A percentile compares a stretch with the other conserved stretches of the same genome.
These are phyloP conservation scores for Megaceryle maxima DNA, from an alignment of 2,113 vertebrate species.

Conservation along the genomic window DNA sequence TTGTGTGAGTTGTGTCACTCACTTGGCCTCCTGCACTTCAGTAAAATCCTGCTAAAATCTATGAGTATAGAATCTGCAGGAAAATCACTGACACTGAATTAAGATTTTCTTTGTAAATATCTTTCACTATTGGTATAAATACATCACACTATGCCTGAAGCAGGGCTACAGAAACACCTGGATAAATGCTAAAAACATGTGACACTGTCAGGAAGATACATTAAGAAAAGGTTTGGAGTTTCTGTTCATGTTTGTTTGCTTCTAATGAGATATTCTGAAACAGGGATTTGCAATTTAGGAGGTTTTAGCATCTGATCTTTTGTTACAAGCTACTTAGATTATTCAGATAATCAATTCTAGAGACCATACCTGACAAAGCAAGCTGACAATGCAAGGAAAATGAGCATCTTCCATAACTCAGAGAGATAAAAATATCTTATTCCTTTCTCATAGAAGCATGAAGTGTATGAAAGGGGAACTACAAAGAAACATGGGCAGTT, in stretches of 20 bases:
- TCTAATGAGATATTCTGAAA: neutral
- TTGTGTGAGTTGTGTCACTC: neutral
- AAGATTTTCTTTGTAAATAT: neutral
- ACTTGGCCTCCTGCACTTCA: neutral
- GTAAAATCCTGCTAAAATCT: neutral
- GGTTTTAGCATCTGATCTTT: neutral
- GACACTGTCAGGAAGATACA: neutral
- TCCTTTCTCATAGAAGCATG: neutral
- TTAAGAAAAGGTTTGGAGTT: neutral
- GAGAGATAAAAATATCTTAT: neutral
- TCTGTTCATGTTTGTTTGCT: neutral
- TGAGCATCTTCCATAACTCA: neutral
- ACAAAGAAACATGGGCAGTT: neutral
- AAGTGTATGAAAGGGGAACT: neutral
- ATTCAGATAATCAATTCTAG: neutral
- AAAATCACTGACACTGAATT: neutral
- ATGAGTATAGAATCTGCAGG: neutral
- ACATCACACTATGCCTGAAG: neutral
- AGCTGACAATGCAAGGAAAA: neutral
- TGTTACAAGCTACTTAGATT: neutral
- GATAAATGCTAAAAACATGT: neutral
- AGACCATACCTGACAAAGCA: neutral
- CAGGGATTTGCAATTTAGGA: neutral
- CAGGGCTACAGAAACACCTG: neutral
- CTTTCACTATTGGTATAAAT: neutral